Base-by-base conservation (phyloP, 2,888 invertebrate species). In the Nowickia ferox region DNA sequence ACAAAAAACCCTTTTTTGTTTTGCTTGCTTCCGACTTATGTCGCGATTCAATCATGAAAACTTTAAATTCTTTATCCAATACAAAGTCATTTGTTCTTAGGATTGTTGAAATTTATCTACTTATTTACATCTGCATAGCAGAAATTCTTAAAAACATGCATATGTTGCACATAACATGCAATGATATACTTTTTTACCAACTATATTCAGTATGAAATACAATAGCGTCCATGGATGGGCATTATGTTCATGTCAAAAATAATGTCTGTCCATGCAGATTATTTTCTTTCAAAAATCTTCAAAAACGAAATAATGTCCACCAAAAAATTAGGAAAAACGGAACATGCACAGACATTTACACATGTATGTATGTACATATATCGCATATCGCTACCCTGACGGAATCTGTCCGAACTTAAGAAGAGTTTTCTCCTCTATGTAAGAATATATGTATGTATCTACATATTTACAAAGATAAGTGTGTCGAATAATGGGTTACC, bases 71-170 rank as follows among this genome's bases (percentile, higher is more conserved):
- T 22, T 61, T 61, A 30, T 69, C 55, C 42, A 30, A 59, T 42
- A 42, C 1, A 61, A 38, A 15, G 10, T 40, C 30, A 1, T 13
- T 40, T 19, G 9, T 68, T 59, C 42, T 59, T 9, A 10, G 2
- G 40, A 57, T 59, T 77, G 6, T 66, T 57, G 53, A 79, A 74
- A 48, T 80, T 84, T 78, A 75, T 40, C 75, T 83, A 83, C 83
- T 91, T 90, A 91, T 90, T 91, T 90, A 91, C 89, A 90, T 91
- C 91, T 91, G 91, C 91, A 91, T 92, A 91, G 91, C 92, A 91
- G 91, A 91, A 87, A 89, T 87, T 88, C 87, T 87, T 88, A 65
- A 75, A 74, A 81, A 82, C 61, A 80, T 30, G 30, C n/a, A n/a
- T n/a, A 76, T 72, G 65, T 85, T 87, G 77, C 72, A 88, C 77